Conservation (phyloP, 2,797 vertebrate genomes). For the Stomatorhinus walkeri region DNA sequence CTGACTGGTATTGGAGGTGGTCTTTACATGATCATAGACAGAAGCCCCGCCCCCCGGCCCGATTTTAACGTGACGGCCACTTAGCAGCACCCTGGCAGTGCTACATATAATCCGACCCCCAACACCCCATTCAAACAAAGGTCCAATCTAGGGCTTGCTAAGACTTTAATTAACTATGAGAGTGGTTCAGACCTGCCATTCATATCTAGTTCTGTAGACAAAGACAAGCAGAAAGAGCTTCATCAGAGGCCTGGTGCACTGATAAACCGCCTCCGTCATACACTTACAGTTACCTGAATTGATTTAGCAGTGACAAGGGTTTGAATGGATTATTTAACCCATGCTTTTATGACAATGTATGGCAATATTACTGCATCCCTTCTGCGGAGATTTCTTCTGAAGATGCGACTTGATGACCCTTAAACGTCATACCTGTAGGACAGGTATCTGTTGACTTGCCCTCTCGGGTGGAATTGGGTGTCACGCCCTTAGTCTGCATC, state of each 20-base stretch:
- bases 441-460: neutral
- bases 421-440: neutral
- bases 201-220: neutral
- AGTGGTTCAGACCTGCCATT: slow-evolving; percentile 28
- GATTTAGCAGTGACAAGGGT: slow-evolving; percentile 1
- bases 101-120: neutral
- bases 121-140: slow-evolving; percentile 13
- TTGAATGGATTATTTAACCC: neutral
- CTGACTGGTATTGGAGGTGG: neutral
- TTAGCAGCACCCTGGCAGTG: neutral
- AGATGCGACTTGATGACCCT: neutral
- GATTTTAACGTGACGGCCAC: neutral
- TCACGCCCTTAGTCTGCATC: neutral
- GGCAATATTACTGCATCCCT: neutral
- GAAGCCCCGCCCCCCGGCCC: neutral
- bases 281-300: neutral
- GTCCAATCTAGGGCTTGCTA: neutral
- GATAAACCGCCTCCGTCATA: neutral
- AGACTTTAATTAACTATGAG: slow-evolving; percentile 22
- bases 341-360: neutral
- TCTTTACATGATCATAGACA: neutral
- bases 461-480: neutral
- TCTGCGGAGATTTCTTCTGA: neutral
- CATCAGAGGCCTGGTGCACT: neutral
- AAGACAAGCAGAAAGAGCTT: neutral